phyloP scores from a whole-genome alignment of 1,140 invertebrate species.

The Paraescarpia echinospica region DNA sequence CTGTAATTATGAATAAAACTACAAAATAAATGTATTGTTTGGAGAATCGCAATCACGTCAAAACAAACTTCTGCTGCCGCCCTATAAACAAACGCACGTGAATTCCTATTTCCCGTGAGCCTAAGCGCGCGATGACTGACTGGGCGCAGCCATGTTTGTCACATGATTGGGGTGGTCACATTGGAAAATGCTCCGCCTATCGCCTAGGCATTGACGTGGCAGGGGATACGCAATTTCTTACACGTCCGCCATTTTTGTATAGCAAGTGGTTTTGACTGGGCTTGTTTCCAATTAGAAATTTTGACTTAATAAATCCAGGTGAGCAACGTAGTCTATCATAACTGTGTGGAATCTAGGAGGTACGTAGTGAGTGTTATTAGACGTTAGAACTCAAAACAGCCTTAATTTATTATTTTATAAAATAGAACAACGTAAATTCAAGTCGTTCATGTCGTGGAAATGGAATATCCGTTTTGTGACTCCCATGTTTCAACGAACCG shows the following conservation, averaged over 20 bases:
- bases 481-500: neutral
- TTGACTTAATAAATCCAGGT: neutral
- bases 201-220: slow-evolving; percentile 44
- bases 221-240: slow-evolving; percentile 42
- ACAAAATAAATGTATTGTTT: too few species aligned
- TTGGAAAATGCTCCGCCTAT: slow-evolving; percentile 18
- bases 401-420: slow-evolving; percentile 7
- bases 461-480: neutral
- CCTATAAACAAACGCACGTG: too few species aligned
- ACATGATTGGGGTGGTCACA: slow-evolving; percentile 26
- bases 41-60: too few species aligned
- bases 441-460: neutral
- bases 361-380: neutral
- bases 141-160: slow-evolving; percentile 19
- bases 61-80: too few species aligned
- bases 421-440: neutral
- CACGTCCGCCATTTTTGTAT: slow-evolving; percentile 40
- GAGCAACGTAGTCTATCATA: neutral
- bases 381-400: neutral
- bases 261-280: neutral
- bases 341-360: neutral
- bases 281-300: slow-evolving; percentile 2
- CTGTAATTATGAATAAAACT: too few species aligned
- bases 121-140: neutral
- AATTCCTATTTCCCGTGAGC: too few species aligned